Evolutionary conservation across 2,113 vertebrate genomes (phyloP), one percentile per base, ranked within the genome.

Genomic region (Sylvicapra grimmia): DNA sequence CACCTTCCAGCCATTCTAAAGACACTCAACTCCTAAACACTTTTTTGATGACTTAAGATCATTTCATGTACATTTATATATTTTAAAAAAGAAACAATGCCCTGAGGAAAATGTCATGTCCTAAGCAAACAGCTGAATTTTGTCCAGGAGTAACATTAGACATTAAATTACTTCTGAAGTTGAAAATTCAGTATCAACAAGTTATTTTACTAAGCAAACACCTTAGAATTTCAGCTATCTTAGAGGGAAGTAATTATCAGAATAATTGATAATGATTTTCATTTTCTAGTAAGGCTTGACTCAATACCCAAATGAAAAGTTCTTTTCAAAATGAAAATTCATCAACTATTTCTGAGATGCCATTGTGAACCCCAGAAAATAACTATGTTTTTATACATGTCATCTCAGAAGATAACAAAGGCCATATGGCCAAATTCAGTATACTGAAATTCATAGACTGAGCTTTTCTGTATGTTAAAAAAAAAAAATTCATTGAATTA

Each of bases 251-350:
- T 97, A 98, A 98, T 96, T 97, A 96, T 84, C 98, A 79, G 53
- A 94, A 84, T 98, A 98, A 99, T 97, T 99, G 98, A 98, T 98
- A 98, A 98, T 98, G 94, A 97, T 96, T 96, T 98, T 94, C 93
- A 96, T 93, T 98, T 96, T 92, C 96, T 97, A 93, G 83, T 91
- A 85, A 97, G 94, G 51, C n/a, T 85, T 92, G 47, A 95, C 95
- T 96, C 93, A 93, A 96, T 96, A 96, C 44, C 58, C 44, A 82
- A 11, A 29, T 49, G 89, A 92, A 93, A 97, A 93, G 84, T 97
- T 97, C 68, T 65, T 95, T 94, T 88, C 61, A 65, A 68, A 96
- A 98, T 97, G 80, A 44, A 85, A 96, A 93, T 96, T 98, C 79
- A 93, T 96, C 40, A 83, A n/a, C 63, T 97, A 96, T 96, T 98